Evolutionary conservation across 2,797 vertebrate genomes (phyloP).

Genomic region (Malurus splendens): DNA sequence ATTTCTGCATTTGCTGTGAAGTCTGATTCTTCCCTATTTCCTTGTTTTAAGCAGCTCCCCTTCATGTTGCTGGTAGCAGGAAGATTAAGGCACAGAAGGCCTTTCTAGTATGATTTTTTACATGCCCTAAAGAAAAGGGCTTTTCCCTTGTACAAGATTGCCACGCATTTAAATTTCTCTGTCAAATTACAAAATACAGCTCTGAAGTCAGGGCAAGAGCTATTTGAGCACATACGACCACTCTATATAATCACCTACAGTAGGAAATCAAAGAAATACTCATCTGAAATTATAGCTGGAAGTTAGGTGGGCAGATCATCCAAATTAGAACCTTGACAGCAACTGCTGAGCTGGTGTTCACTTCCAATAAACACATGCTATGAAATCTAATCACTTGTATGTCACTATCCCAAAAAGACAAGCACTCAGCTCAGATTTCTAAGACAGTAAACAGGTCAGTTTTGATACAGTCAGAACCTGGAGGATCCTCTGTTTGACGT

Average conservation of each 20-base stretch:
- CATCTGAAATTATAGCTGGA: neutral
- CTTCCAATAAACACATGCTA: neutral
- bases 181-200: neutral
- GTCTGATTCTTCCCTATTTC: neutral
- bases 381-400: neutral
- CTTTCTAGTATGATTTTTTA: neutral
- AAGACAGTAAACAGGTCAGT: neutral
- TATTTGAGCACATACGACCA: neutral
- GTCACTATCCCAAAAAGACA: neutral
- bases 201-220: neutral
- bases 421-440: neutral
- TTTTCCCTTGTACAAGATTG: neutral
- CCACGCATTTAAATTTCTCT: neutral
- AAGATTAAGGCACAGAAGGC: neutral
- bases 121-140: neutral
- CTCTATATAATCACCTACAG: neutral
- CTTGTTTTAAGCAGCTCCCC: neutral
- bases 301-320: neutral
- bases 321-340: neutral
- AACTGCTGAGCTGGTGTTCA: neutral
- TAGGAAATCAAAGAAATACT: neutral
- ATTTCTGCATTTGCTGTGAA: neutral
- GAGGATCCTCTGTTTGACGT: neutral
- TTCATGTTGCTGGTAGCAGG: neutral
- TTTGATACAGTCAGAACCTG: neutral